Conservation (phyloP, 2,797 vertebrate genomes). For the Pteropus rufus region DNA sequence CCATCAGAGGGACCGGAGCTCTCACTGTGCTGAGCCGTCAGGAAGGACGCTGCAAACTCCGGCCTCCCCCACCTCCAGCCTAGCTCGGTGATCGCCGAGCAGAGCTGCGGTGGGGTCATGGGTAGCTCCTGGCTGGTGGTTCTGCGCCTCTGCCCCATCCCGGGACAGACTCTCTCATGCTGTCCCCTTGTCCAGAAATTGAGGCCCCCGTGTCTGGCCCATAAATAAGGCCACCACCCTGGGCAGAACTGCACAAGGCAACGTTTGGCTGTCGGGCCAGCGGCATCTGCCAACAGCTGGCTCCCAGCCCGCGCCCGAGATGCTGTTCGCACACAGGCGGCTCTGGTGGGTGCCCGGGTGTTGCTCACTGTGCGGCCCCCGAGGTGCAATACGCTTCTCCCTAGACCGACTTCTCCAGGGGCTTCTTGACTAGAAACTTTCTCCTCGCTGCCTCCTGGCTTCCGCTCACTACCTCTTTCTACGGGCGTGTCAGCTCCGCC, state of each 20-base stretch:
- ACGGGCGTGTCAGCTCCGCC: not conserved
- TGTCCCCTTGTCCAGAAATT: not conserved
- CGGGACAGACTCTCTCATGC: not conserved
- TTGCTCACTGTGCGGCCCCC: not conserved
- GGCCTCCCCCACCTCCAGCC: rapidly evolving
- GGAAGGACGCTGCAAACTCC: rapidly evolving
- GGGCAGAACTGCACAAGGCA: not conserved
- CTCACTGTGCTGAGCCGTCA: not conserved
- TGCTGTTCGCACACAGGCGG: not conserved
- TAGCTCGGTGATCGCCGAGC: not conserved
- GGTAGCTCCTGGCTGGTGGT: not conserved
- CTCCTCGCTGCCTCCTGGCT: not conserved
- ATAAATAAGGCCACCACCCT: not conserved
- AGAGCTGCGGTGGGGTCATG: not conserved
- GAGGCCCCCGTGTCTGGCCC: not conserved
- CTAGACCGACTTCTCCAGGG: not conserved
- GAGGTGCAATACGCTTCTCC: not conserved
- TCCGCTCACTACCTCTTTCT: not conserved
- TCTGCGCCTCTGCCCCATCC: not conserved
- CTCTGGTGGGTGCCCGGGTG: not conserved
- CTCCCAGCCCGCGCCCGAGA: rapidly evolving
- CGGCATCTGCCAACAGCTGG: not conserved
- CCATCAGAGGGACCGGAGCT: not conserved
- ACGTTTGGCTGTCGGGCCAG: not conserved
- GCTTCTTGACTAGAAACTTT: no score